Percentiles rank a stretch among this genome's conserved stretches.
These are phyloP conservation scores for Tapirus indicus DNA, from an alignment of 2,797 vertebrate genomes.

Conservation along the genomic window DNA sequence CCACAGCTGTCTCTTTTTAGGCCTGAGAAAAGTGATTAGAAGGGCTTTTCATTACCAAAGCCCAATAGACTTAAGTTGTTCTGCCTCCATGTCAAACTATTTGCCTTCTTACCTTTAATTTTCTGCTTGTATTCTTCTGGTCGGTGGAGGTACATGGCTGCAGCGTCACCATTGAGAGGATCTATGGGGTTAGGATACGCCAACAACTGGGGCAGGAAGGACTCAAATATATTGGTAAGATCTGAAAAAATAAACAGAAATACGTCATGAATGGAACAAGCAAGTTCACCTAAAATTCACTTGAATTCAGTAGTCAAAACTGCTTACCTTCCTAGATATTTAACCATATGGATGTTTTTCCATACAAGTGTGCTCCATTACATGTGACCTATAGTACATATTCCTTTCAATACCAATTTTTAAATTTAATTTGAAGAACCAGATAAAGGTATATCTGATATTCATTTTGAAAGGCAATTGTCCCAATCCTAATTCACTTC, in stretches of 20 bases:
- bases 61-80: neutral
- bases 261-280: neutral
- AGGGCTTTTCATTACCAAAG: neutral
- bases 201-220: constrained; percentile 98
- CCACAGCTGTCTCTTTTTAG: neutral
- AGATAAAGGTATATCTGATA: neutral
- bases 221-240: constrained; percentile 99
- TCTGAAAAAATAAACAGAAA: constrained; percentile 84
- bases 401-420: neutral
- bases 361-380: neutral
- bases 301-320: neutral
- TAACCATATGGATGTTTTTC: neutral
- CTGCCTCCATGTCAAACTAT: neutral
- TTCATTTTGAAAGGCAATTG: constrained; percentile 9
- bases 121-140: constrained; percentile 99
- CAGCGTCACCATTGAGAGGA: constrained; percentile 97
- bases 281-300: neutral
- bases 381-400: neutral
- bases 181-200: constrained; percentile 99
- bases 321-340: neutral
- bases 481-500: neutral
- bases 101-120: constrained; percentile 94
- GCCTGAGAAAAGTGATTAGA: neutral
- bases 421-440: constrained; percentile 21
- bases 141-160: constrained; percentile 98